Percentiles rank a stretch among this genome's conserved stretches.
Evolutionary conservation across 2,888 invertebrate genomes (phyloP).

Genomic region (Peribatodes rhomboidaria): DNA sequence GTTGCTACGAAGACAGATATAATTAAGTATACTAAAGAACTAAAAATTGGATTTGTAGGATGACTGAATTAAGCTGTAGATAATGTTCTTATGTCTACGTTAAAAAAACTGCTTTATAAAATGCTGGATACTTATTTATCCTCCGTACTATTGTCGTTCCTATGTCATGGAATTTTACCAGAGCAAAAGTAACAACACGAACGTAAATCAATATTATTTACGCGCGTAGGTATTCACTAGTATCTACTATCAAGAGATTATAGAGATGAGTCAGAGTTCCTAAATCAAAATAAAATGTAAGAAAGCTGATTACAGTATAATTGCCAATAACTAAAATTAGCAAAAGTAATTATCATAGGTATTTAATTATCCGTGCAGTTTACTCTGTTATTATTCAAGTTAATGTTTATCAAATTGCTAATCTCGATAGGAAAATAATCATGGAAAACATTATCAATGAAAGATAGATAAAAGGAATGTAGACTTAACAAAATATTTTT

Average conservation of each 20-base stretch:
- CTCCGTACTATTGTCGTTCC: neutral
- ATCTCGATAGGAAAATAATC: constrained; percentile 21
- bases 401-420: constrained; percentile 13
- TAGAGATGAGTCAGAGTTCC: neutral
- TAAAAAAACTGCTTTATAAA: too few relatives aligned
- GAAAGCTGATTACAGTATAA: too few relatives aligned
- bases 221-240: neutral
- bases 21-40: neutral
- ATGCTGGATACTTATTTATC: too few relatives aligned
- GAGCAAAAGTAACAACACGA: neutral
- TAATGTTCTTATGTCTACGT: neutral
- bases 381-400: constrained; percentile 1
- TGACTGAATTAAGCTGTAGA: neutral
- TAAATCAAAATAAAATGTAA: neutral
- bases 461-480: constrained; percentile 17
- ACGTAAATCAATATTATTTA: neutral
- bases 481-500: constrained; percentile 2
- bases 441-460: constrained; percentile 16
- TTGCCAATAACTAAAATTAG: too few relatives aligned
- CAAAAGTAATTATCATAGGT: neutral
- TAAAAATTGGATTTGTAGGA: neutral
- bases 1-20: too few relatives aligned
- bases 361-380: neutral
- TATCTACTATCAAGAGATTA: neutral
- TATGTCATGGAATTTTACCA: neutral